phyloP scores from a whole-genome alignment of 2,113 vertebrate species.

The Empidonax traillii region DNA sequence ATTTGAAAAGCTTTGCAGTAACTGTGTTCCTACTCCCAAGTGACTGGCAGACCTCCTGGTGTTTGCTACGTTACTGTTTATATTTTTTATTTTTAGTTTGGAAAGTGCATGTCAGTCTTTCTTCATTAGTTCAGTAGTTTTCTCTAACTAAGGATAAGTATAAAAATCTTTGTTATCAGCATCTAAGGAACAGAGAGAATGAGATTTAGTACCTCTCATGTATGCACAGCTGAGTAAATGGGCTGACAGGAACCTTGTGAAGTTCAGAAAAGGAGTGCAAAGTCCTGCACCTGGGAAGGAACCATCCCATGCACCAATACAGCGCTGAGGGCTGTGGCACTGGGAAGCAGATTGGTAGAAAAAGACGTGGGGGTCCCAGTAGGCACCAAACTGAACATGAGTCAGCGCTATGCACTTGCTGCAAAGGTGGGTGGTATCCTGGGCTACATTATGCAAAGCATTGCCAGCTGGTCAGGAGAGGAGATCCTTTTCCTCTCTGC shows the following conservation, averaged over 20 bases:
- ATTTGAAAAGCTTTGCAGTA: not conserved
- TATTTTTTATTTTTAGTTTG: not conserved
- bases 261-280: not conserved
- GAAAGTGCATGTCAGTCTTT: not conserved
- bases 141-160: not conserved
- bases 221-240: not conserved
- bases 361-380: accelerated
- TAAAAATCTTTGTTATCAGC: not conserved
- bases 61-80: not conserved
- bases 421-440: not conserved
- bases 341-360: not conserved
- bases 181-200: not conserved
- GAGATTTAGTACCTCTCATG: not conserved
- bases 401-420: accelerated
- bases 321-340: accelerated
- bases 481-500: not conserved
- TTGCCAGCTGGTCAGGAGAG: not conserved
- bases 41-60: not conserved
- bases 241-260: not conserved
- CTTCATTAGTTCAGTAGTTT: not conserved
- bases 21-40: not conserved
- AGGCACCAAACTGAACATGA: accelerated
- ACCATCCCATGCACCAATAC: accelerated
- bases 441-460: not conserved
- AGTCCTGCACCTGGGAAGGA: not conserved